Conservation (phyloP, 2,797 vertebrate genomes). For the Lepus oiostolus region DNA sequence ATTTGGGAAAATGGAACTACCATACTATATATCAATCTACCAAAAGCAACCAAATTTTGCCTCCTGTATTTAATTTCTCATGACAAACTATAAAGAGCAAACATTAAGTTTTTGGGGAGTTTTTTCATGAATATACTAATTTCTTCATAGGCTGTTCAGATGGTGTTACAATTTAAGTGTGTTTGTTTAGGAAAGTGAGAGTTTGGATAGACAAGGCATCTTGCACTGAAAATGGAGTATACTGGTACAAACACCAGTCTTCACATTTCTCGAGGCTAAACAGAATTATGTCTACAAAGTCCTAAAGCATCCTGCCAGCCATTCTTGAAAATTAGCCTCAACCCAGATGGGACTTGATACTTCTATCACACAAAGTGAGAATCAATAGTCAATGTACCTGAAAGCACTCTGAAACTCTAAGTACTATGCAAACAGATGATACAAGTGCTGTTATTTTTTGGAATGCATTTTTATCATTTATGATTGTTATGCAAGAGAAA, state of each 20-base stretch:
- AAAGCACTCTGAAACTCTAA: background rate
- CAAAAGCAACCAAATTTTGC: slow-evolving; percentile 15
- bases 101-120: background rate
- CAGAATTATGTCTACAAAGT: background rate
- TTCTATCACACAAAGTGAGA: background rate
- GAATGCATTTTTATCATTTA: background rate
- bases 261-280: slow-evolving; percentile 21
- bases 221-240: background rate
- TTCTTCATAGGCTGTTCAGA: slow-evolving; percentile 12
- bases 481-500: background rate
- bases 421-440: background rate
- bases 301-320: background rate
- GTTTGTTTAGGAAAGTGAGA: slow-evolving; percentile 23
- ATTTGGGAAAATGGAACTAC: background rate
- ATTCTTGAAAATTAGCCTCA: background rate
- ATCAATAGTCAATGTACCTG: background rate
- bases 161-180: background rate
- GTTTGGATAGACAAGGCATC: background rate
- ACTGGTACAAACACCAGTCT: background rate
- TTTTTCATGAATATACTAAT: background rate
- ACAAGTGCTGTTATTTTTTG: background rate
- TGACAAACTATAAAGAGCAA: slow-evolving; percentile 19
- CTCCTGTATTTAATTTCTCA: slow-evolving; percentile 33
- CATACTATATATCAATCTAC: background rate
- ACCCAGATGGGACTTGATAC: background rate